A percentile compares a stretch with the other conserved stretches of the same genome.
Evolutionary conservation across 2,888 invertebrate species (phyloP).

Genomic region (Nomada ruficornis): DNA sequence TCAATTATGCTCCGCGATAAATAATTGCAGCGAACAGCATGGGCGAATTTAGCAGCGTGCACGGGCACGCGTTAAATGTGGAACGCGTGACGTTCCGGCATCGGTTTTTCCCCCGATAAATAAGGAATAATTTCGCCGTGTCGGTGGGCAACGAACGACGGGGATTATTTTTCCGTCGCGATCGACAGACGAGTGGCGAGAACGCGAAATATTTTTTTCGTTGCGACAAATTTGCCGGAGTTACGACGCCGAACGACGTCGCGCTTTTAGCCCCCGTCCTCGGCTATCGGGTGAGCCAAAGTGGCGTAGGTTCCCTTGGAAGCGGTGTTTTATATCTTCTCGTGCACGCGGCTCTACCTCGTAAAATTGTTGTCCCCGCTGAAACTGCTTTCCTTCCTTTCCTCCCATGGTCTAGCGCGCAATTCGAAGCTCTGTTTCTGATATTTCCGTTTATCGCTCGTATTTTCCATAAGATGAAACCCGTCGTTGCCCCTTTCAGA

Average conservation of each 20-base stretch:
- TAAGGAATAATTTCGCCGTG: conserved; percentile 23
- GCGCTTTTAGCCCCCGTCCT: conserved; percentile 27
- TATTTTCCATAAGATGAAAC: conserved; percentile 3
- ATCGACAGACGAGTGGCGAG: conserved; percentile 3
- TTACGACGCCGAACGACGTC: conserved; percentile 46
- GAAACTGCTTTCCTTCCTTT: conserved; percentile 3
- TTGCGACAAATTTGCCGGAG: conserved; percentile 45
- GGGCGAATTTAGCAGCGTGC: not conserved
- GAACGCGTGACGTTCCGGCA: not conserved
- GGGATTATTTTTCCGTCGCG: conserved; percentile 10
- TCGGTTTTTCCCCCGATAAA: not conserved
- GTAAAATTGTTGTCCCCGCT: conserved; percentile 49
- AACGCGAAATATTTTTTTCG: conserved; percentile 8
- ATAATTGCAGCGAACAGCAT: conserved; percentile 14
- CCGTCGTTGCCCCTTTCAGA: not conserved
- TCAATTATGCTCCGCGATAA: conserved; percentile 28
- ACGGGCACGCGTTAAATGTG: not conserved
- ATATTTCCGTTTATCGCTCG: conserved; percentile 6
- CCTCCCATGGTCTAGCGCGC: not conserved
- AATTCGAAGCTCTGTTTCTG: conserved; percentile 29
- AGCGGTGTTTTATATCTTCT: conserved; percentile 49
- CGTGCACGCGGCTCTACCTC: conserved; percentile 48
- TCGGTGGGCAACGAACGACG: conserved; percentile 9
- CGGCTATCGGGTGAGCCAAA: conserved; percentile 39
- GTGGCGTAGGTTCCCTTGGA: conserved; percentile 35